Conservation (phyloP, 1,140 invertebrate genomes). For the Diprion similis region DNA sequence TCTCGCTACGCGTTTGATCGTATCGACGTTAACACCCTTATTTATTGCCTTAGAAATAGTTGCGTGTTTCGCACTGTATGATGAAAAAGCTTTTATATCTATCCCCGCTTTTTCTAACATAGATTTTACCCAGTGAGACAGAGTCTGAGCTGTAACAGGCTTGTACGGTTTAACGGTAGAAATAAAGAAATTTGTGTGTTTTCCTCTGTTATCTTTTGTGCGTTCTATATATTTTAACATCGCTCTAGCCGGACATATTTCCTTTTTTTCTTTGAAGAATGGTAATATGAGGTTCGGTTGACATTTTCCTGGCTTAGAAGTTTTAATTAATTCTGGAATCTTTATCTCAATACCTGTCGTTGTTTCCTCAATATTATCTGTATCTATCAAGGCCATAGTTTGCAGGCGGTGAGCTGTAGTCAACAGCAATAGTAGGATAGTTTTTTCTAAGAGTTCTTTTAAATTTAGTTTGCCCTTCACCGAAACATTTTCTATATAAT, state of each 20-base stretch:
- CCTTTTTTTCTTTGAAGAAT: conserved; percentile 19
- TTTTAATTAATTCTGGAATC: conserved; percentile 18
- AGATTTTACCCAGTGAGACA: conserved; percentile 13
- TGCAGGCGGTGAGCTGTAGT: conserved; percentile 25
- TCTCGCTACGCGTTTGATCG: too few species aligned
- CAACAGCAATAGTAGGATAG: conserved; percentile 13
- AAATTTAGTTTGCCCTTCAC: background rate
- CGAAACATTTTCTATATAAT: conserved; percentile 12
- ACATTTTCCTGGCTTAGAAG: conserved; percentile 13
- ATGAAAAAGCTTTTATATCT: conserved; percentile 12
- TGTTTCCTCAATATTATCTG: conserved; percentile 19
- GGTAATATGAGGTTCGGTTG: conserved; percentile 18
- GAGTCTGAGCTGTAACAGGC: conserved; percentile 13
- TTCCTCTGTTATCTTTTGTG: conserved; percentile 12
- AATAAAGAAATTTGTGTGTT: conserved; percentile 16
- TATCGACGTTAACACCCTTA: conserved; percentile 12
- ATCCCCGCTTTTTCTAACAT: conserved; percentile 14
- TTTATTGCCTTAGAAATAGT: conserved; percentile 15
- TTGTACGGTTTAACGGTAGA: conserved; percentile 17
- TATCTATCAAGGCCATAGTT: conserved; percentile 22
- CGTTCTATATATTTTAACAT: conserved; percentile 14
- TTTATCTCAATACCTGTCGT: background rate
- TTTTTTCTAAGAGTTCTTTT: conserved; percentile 17
- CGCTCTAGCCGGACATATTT: conserved; percentile 12
- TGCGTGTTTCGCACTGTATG: conserved; percentile 14